Evolutionary conservation across 2,797 vertebrate species (phyloP).

Genomic region (Tapirus indicus): DNA sequence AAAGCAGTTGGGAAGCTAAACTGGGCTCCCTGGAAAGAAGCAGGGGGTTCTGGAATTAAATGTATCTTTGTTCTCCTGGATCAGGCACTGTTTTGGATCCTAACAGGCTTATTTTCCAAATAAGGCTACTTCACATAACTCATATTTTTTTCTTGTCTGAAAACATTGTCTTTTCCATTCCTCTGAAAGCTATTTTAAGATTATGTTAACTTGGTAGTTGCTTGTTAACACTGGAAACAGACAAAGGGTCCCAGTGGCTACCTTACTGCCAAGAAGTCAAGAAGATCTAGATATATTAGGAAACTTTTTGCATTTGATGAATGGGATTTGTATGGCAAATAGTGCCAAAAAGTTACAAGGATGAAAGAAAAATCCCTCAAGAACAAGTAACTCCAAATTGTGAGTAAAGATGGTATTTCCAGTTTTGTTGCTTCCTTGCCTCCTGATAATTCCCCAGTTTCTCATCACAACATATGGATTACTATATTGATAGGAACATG

Average conservation of each 20-base stretch:
- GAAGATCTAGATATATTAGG: background rate
- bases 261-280: background rate
- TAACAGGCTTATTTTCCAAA: background rate
- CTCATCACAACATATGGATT: background rate
- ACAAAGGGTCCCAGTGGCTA: background rate
- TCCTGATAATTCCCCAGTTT: background rate
- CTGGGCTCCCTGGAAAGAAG: background rate
- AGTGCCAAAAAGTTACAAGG: background rate
- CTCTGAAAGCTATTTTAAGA: background rate
- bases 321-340: background rate
- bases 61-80: background rate
- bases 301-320: background rate
- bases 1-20: background rate
- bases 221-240: background rate
- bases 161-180: background rate
- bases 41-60: background rate
- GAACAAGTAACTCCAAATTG: background rate
- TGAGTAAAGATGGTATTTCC: background rate
- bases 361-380: background rate
- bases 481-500: background rate
- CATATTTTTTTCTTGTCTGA: background rate
- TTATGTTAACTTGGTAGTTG: background rate
- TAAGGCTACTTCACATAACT: background rate
- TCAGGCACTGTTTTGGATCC: background rate
- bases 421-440: background rate